Evolutionary conservation across 2,797 vertebrate species (phyloP), one percentile per base, ranked within the genome.

Genomic region (Malurus splendens): DNA sequence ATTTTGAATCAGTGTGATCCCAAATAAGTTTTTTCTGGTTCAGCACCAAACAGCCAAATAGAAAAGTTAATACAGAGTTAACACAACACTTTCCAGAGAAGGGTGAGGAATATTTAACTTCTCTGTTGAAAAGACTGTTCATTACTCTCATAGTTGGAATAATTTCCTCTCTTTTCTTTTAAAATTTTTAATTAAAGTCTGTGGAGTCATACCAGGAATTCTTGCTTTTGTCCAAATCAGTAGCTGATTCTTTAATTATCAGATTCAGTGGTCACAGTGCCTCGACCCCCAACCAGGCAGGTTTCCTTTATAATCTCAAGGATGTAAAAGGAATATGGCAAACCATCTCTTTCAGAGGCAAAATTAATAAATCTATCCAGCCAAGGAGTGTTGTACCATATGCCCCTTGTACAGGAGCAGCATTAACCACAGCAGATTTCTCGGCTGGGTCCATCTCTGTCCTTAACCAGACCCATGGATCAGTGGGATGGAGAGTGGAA

Each of bases 291-390:
- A 51, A 5, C 3, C 17, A 52, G 6, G 7, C 10, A 61, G 50
- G 16, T 55, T 74, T 65, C 30, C 55, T 82, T 92, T 76, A 36
- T 65, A 30, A 39, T 23, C 12, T 71, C 47, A 45, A 60, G 42
- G 44, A 51, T 33, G 17, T 3, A 14, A 78, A 90, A 84, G 11
- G 24, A 70, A 76, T 36, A 19, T 28, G 23, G n/a, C 61, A 77
- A 90, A 18, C 4, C 44, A 33, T 23, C 18, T 57, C 44, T 79
- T 82, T 14, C 18, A 48, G 70, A 90, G 51, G 24, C 7, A 88
- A 72, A 92, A 88, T 42, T 68, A 82, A 76, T 75, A 82, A 78
- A 86, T 70, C 55, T 61, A 19, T 87, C 55, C 78, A 75, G 36
- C 3, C 86, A 80, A 30, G n/a, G 44, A 90, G 30, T 14, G 7